Evolutionary conservation across 2,797 vertebrate species (phyloP), one percentile per base, ranked within the genome.

Genomic region (Chloroceryle amazona): DNA sequence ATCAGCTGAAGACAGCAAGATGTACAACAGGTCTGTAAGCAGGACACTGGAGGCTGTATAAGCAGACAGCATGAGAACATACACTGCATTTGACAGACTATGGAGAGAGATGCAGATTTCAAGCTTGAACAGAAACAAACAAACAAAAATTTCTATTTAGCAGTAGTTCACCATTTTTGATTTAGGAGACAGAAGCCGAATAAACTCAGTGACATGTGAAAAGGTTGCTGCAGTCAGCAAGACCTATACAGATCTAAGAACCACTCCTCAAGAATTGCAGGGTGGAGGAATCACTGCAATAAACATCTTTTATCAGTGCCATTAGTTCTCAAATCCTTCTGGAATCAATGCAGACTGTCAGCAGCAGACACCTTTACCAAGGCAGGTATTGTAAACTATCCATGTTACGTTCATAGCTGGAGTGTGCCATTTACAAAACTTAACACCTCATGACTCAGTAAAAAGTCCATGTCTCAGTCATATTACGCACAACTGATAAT

Each of bases 11-110:
- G 60, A 22, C 11, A 61, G 42, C 3, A 13, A 13, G 7, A 39
- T 6, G 7, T 5, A 3, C 0, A 1, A 21, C 8, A 39, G 17
- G 41, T 19, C 46, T 41, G 42, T 8, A 26, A 42, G 47, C 22
- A 55, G 70, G 33, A 84, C 31, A 21, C 33, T 6, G 16, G 26
- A 51, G n/a, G 52, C 13, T 11, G 33, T 5, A 37, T 81, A 46
- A 17, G 18, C 46, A 58, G 51, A 49, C 26, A 39, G n/a, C 13
- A 4, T 1, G 3, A 61, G 51, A 75, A 55, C 7, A 23, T 8
- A 22, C 6, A 9, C 4, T 1, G 1, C 26, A 15, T 4, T 44
- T 12, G 23, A 80, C 46, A 41, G 29, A 6, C 28, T 19, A 13
- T 0, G 3, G 67, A 29, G 3, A 19, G 14, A 82, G 39, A 57